Percentiles rank a stretch among this genome's conserved stretches.
Evolutionary conservation across 2,888 invertebrate species (phyloP).

Genomic region (Meganola albula): DNA sequence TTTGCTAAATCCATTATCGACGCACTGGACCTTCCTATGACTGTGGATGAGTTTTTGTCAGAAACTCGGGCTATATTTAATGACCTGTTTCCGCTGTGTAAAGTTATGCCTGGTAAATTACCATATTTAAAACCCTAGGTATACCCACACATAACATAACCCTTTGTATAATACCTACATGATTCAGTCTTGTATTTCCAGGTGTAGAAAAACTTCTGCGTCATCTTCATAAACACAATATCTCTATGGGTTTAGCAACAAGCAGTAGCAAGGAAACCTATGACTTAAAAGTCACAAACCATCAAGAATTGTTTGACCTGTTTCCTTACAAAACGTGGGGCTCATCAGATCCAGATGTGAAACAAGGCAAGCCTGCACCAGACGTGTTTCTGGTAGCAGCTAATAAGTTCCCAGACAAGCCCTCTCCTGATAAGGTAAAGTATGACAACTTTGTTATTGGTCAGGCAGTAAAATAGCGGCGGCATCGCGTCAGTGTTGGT

Average conservation of each 20-base stretch:
- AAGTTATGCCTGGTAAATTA: slow-evolving; percentile 83
- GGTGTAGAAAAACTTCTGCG: slow-evolving; percentile 86
- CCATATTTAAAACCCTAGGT: neutral
- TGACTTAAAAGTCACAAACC: slow-evolving; percentile 81
- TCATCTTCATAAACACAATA: slow-evolving; percentile 82
- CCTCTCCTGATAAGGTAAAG: slow-evolving; percentile 74
- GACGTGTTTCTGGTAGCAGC: slow-evolving; percentile 91
- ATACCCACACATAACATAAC: no score
- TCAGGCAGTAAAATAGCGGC: no score
- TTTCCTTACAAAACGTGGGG: slow-evolving; percentile 87
- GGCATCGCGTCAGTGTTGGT: no score
- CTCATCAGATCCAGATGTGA: slow-evolving; percentile 89
- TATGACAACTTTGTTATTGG: neutral
- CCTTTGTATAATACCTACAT: no score
- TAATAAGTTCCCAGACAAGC: slow-evolving; percentile 82
- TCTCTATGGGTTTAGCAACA: slow-evolving; percentile 92
- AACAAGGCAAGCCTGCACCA: slow-evolving; percentile 90
- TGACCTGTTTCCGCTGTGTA: slow-evolving; percentile 78
- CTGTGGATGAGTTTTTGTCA: slow-evolving; percentile 81
- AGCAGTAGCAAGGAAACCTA: slow-evolving; percentile 86
- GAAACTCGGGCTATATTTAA: slow-evolving; percentile 73
- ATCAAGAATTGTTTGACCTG: slow-evolving; percentile 81
- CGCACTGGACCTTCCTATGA: slow-evolving; percentile 80
- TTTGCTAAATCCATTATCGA: slow-evolving; percentile 79
- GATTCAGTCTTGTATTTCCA: no score